phyloP scores from a whole-genome alignment of 2,797 vertebrate species.

The Hephaestus fuliginosus region DNA sequence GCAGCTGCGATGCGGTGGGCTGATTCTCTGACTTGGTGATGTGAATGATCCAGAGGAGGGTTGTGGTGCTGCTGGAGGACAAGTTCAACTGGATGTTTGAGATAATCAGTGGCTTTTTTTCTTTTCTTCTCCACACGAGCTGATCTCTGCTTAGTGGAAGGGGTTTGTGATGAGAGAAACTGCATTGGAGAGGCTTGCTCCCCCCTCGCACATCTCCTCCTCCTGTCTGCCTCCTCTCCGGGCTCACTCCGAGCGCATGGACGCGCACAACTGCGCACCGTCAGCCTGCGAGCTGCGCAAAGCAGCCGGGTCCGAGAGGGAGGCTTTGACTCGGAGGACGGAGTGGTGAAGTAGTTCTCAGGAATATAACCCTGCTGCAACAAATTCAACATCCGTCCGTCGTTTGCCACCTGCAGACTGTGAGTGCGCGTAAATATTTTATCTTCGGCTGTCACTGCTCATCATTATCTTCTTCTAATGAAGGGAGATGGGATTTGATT shows the following conservation, averaged over 20 bases:
- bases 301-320: conserved; percentile 15
- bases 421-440: neutral
- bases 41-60: conserved; percentile 25
- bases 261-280: conserved; percentile 57
- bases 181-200: conserved; percentile 16
- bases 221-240: conserved; percentile 58
- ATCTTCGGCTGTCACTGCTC: conserved; percentile 16
- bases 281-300: conserved; percentile 48
- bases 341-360: neutral
- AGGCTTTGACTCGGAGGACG: neutral
- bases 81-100: conserved; percentile 59
- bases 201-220: conserved; percentile 33
- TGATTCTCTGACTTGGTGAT: conserved; percentile 44
- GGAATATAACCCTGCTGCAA: neutral
- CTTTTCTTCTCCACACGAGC: conserved; percentile 17
- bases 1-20: conserved; percentile 43
- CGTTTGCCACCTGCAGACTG: conserved; percentile 53
- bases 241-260: conserved; percentile 58
- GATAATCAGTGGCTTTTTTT: conserved; percentile 9
- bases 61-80: conserved; percentile 24
- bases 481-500: conserved; percentile 77
- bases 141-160: conserved; percentile 17
- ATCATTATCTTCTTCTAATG: conserved; percentile 67
- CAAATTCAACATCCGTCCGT: conserved; percentile 1
- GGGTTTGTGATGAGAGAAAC: conserved; percentile 10